These are phyloP conservation scores for Micromys minutus DNA, from an alignment of 2,113 vertebrate species.

Conservation along the genomic window DNA sequence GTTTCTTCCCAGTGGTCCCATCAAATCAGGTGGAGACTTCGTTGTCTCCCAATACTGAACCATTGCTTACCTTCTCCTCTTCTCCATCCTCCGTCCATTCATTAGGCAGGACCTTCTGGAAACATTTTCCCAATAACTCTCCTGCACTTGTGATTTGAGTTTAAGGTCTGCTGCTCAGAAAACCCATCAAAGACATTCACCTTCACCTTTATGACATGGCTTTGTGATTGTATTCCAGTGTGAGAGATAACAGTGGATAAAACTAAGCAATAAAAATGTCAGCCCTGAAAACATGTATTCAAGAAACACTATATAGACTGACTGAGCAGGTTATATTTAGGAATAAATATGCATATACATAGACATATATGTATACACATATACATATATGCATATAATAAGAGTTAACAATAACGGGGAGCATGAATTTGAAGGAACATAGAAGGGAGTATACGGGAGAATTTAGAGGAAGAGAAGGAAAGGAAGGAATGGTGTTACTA, in stretches of 20 bases:
- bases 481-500: neutral
- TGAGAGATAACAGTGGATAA: neutral
- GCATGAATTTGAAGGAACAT: neutral
- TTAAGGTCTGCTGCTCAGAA: neutral
- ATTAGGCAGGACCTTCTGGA: neutral
- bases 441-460: neutral
- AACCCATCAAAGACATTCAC: neutral
- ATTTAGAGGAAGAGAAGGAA: neutral
- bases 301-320: neutral
- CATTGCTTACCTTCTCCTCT: neutral
- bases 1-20: no score
- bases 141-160: neutral
- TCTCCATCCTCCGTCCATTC: neutral
- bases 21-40: accelerated
- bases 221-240: neutral
- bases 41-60: neutral
- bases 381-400: neutral
- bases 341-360: neutral
- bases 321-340: neutral
- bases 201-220: neutral
- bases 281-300: neutral
- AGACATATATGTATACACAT: no score
- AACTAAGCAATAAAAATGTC: neutral
- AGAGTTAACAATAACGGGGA: neutral
- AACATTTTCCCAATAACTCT: neutral